phyloP scores from a whole-genome alignment of 2,888 invertebrate genomes.

The Lapara coniferarum region DNA sequence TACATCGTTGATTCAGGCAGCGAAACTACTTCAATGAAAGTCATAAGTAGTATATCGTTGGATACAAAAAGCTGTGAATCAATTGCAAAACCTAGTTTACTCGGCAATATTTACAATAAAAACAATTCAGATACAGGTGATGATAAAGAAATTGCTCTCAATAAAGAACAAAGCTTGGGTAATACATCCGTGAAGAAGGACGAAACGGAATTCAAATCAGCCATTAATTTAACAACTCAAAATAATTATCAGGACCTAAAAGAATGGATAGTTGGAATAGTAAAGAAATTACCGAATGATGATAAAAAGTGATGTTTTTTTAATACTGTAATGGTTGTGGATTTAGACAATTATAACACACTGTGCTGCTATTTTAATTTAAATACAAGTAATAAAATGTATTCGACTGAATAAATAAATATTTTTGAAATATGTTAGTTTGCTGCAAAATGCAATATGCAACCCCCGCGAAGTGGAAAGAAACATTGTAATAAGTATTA shows the following conservation, averaged over 20 bases:
- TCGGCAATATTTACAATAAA: constrained; percentile 10
- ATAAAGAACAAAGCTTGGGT: neutral
- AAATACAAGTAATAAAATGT: no score
- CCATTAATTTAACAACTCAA: neutral
- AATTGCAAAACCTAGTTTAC: constrained; percentile 12
- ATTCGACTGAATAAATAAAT: no score
- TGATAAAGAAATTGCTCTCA: neutral
- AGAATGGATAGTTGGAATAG: constrained; percentile 29
- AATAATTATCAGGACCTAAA: constrained; percentile 29
- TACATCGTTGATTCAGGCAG: constrained; percentile 4
- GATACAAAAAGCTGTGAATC: constrained; percentile 14
- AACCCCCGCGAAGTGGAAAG: no score
- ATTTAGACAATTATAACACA: no score
- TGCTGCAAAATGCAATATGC: no score
- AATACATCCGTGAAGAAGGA: neutral
- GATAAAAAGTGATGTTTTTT: neutral
- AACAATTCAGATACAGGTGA: neutral
- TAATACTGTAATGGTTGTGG: neutral
- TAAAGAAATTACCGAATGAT: constrained; percentile 21
- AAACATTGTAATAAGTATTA: no score
- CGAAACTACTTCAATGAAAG: neutral
- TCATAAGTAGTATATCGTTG: neutral
- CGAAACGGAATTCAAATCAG: neutral
- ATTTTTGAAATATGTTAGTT: no score
- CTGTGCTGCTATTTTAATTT: no score